Evolutionary conservation across 1,140 invertebrate genomes (phyloP), one percentile per base, ranked within the genome.

Genomic region (Drosophila suzukii): DNA sequence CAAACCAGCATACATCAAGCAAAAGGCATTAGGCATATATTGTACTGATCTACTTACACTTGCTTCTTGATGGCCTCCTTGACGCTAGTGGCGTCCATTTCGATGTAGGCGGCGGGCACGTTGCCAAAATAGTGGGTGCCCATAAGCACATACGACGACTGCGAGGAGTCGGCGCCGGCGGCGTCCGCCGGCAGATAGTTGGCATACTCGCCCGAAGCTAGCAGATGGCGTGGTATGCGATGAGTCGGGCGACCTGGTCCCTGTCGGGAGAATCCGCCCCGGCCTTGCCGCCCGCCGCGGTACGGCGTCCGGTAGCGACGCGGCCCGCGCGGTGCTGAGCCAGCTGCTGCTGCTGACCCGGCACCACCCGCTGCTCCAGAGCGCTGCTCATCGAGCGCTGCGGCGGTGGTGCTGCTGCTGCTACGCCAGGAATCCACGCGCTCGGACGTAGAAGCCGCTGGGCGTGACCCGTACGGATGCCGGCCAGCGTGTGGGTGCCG

Each of bases 11-110:
- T 8, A 41, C 5, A 38, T 32, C 30, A 13, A 65, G 61, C 56
- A 1, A 65, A 65, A 61, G 61, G 61, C 61, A 63, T 63, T 63
- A 11, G 17, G 5, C 4, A 15, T 13, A 27, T 10, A 39, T 4
- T 39, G 12, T 0, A 6, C n/a, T 11, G 2, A 5, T 12, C 1
- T 73, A 94, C 95, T 95, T 93, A 97, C 96, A 97, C 96, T 94
- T 97, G 96, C 83, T 97, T 97, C 82, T 94, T 96, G 70, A 97
- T 95, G 73, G 95, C 95, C 66, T 97, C 96, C 90, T 96, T 97
- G 3, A 97, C 91, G 71, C 93, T 93, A 12, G 81, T 78, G 39
- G 92, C 93, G 74, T 94, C 94, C 50, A 94, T 84, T 27, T 94
- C 93, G 11, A 94, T 91, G 32, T 93, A 94, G 75, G 93, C 93